Evolutionary conservation across 2,113 vertebrate species (phyloP).

Genomic region (Carassius carassius): DNA sequence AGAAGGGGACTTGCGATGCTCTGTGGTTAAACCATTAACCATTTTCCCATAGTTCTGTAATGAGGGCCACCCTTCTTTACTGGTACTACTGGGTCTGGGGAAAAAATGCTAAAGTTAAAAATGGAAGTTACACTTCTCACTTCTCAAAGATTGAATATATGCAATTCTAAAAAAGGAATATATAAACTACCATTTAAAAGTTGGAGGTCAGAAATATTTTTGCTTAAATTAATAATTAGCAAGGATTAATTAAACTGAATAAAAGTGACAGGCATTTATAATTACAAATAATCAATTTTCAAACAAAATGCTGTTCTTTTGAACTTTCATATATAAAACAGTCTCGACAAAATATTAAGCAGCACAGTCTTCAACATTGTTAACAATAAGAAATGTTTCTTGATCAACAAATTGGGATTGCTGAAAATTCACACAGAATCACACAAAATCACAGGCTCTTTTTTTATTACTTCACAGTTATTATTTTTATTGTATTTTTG

Average conservation of each 20-base stretch:
- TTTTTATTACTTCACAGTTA: too few relatives aligned
- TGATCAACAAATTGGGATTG: too few relatives aligned
- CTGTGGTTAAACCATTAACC: slow-evolving; percentile 85
- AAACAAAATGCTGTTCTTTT: background rate
- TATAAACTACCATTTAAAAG: background rate
- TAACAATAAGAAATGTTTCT: too few relatives aligned
- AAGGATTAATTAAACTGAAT: background rate
- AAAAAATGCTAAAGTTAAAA: slow-evolving; percentile 15
- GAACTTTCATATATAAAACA: background rate
- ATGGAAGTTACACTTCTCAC: background rate
- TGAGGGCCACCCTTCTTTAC: slow-evolving; percentile 91
- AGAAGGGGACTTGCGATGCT: slow-evolving; percentile 89
- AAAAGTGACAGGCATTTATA: background rate
- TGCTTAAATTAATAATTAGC: background rate
- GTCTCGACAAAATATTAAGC: too few relatives aligned
- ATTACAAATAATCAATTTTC: background rate
- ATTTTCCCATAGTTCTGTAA: slow-evolving; percentile 87
- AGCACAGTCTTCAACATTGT: too few relatives aligned
- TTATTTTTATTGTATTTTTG: background rate
- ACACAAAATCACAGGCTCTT: too few relatives aligned
- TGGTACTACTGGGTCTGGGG: slow-evolving; percentile 86
- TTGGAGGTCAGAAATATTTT: background rate
- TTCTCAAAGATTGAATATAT: background rate
- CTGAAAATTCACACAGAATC: too few relatives aligned
- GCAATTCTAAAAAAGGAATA: background rate